phyloP scores from a whole-genome alignment of 1,140 invertebrate species.

The Drosophila asahinai region DNA sequence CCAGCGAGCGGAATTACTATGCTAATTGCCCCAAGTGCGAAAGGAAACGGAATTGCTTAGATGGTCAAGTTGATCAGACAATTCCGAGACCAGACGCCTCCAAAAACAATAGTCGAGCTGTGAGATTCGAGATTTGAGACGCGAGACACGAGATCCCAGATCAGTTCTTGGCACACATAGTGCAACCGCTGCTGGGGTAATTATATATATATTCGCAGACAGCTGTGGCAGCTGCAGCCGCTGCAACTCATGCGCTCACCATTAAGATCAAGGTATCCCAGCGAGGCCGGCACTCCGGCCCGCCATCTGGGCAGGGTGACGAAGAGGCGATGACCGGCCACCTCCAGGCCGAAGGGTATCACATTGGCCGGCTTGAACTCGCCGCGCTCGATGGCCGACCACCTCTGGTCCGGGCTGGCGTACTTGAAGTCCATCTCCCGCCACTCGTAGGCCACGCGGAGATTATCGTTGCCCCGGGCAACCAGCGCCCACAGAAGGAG shows the following conservation, averaged over 20 bases:
- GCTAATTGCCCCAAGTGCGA: conserved; percentile 45
- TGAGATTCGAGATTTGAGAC: conserved; percentile 21
- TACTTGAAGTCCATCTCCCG: conserved; percentile 90
- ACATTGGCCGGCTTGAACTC: conserved; percentile 89
- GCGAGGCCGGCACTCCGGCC: conserved; percentile 89
- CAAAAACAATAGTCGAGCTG: conserved; percentile 53
- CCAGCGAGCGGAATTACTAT: conserved; percentile 39
- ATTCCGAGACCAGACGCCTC: conserved; percentile 18
- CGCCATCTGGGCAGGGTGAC: conserved; percentile 91
- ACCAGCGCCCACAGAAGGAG: conserved; percentile 49
- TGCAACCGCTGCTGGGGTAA: conserved; percentile 41
- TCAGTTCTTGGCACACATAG: conserved; percentile 54
- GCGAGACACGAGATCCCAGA: conserved; percentile 27
- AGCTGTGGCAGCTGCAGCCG: conserved; percentile 35
- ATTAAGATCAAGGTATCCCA: conserved; percentile 90
- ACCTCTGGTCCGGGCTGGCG: conserved; percentile 86
- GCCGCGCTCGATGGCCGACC: conserved; percentile 86
- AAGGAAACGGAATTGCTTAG: conserved; percentile 49
- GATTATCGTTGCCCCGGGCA: conserved; percentile 87
- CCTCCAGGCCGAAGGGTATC: conserved; percentile 89
- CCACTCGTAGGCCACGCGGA: conserved; percentile 90
- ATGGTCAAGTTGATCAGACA: conserved; percentile 34
- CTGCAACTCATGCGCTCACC: conserved; percentile 86
- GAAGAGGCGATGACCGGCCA: conserved; percentile 88
- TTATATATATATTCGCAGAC: conserved; percentile 21